Base-by-base conservation (phyloP, 2,888 invertebrate species). In the Mactromeris polynyma region DNA sequence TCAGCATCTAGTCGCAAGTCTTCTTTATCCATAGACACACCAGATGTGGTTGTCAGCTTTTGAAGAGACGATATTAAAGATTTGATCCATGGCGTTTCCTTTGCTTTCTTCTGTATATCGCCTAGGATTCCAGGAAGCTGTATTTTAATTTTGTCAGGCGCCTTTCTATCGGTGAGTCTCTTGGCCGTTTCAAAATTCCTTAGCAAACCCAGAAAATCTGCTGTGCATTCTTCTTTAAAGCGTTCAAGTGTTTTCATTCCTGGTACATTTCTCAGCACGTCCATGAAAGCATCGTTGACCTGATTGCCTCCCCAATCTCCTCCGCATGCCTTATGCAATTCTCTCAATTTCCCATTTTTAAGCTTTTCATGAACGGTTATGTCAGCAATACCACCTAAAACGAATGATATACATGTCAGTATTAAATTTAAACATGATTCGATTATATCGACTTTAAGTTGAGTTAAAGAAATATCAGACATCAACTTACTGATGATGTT, bases 131-230 rank as follows among this genome's bases (percentile, higher is more conserved):
- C 73, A 1, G 80, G 26, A 31, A 79, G 21, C 40, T 85, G 87
- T 0, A 91, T 69, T 9, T 83, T 78, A 0, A 91, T 86, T 64
- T 89, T 89, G 1, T 86, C 89, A 9, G 82, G 77, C 26, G 82
- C 73, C 40, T 86, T 86, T 17, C 79, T 46, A 81, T 80, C 33
- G 82, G 81, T 11, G 81, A 82, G 33, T 69, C 89, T 80, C 33
- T 92, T 92, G 3, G 88, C 89, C 6, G 85, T 85, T 58, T 92
- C 92, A 83, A 92, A 92, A 26, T 91, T 89, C 64, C 83, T 87
- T 17, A 92, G 77, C 42, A 92, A 73, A 19, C 91, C 90, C 26
- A 91, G 69, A 36, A 88, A 80, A 36, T 91, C 91, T 46, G 77
- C 69, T 0, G 87, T 42, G 46, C 87, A 78, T 54, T 91, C 86